Base-by-base conservation (phyloP, 2,113 vertebrate genomes). In the Coptodon rendalli region DNA sequence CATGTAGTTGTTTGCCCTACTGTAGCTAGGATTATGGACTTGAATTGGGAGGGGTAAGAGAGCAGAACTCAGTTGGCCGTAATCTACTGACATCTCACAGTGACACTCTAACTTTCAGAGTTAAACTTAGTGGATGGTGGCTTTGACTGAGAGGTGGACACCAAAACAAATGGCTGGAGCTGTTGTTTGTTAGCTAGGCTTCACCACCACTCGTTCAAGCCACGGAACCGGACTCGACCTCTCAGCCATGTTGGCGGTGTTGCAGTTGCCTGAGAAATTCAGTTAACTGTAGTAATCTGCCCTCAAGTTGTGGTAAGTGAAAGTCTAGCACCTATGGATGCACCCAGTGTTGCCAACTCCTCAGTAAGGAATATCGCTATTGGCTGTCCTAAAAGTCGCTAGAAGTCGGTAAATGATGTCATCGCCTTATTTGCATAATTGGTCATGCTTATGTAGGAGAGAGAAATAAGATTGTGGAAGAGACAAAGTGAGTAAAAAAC, bases 371-470 rank as follows among this genome's bases (percentile, higher is more conserved):
- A 10, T 34, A 4, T 61, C 2, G 9, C 57, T 61, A 61, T 61
- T 61, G 57, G 29, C 57, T 61, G 2, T 61, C 57, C 0, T 61
- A 61, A 19, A 34, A 61, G 57, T 61, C 0, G 14, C 29, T 61
- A 61, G 57, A 4, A 0, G 57, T 19, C 0, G 5, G 29, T 61
- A 34, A 61, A 61, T 61, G 57, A 19, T 0, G 0, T 4, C 57
- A 61, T 10, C 0, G 5, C 57, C 29, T 61, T 6, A 31, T 3
- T 61, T 10, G 27, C 27, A 6, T 31, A 17, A 61, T 61, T 31
- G 29, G 2, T 17, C 14, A 10, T 61, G 57, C 17, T 61, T 34
- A 10, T 27, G 22, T 10, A 0, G 57, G 57, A 0, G 16, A 34
- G 29, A 61, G 59, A 61, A 61, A 61, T 61, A 34, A 34, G 29